phyloP scores from a whole-genome alignment of 2,113 vertebrate genomes.

The Antidorcas marsupialis region DNA sequence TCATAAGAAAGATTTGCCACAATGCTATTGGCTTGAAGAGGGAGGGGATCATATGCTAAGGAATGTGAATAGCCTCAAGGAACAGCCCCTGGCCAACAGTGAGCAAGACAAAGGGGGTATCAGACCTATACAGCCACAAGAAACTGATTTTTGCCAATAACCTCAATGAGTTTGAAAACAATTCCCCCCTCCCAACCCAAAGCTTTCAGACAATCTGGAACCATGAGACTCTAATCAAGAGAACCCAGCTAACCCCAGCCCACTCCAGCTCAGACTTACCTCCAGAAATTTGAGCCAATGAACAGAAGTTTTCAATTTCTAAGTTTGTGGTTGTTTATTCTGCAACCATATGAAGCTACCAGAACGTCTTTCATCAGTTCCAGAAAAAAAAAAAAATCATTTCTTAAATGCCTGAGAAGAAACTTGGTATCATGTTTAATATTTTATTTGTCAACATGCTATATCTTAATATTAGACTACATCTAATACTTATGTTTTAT shows the following conservation, averaged over 20 bases:
- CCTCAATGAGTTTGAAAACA: not conserved
- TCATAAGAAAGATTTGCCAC: not conserved
- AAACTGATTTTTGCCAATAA: not conserved
- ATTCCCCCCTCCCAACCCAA: not conserved
- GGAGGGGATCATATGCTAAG: not conserved
- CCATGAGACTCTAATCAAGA: not conserved
- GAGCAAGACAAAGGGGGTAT: not conserved
- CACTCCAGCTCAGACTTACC: not conserved
- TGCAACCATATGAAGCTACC: not conserved
- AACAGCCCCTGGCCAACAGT: not conserved
- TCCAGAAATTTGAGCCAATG: not conserved
- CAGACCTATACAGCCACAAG: not conserved
- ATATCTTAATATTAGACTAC: not conserved
- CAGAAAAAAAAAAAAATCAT: not conserved
- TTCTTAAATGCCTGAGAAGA: not conserved
- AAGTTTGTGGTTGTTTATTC: not conserved
- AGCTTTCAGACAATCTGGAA: not conserved
- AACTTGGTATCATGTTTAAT: not conserved
- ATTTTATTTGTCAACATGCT: not conserved
- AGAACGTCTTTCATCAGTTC: not conserved
- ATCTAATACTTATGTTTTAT: not conserved
- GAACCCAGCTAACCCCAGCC: not conserved
- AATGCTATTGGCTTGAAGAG: not conserved
- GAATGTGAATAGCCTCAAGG: not conserved
- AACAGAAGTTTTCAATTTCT: not conserved